Evolutionary conservation across 2,888 invertebrate species (phyloP).

Genomic region (Torymus tubicola): DNA sequence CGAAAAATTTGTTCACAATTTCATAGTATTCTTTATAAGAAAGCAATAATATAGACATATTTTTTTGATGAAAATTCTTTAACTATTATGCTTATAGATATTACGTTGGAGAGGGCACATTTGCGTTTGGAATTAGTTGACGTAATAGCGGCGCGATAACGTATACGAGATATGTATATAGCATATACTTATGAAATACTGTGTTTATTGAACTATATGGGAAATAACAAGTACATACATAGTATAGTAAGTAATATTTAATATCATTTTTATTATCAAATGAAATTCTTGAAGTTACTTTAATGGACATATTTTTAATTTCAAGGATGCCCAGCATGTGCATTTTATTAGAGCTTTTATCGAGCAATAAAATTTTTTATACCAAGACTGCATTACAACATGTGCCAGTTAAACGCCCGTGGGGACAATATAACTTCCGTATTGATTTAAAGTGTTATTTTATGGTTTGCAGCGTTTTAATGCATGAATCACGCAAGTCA

Average conservation of each 20-base stretch:
- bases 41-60: too few species aligned
- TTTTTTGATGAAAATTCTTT: too few species aligned
- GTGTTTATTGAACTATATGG: constrained; percentile 2
- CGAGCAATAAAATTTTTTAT: constrained; percentile 49
- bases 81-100: too few species aligned
- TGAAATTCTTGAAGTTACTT: constrained; percentile 24
- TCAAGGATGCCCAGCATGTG: constrained; percentile 41
- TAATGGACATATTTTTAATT: constrained; percentile 46
- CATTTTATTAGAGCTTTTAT: constrained; percentile 53
- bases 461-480: constrained; percentile 51
- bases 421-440: constrained; percentile 49
- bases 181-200: not conserved
- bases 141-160: too few species aligned
- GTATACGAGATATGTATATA: too few species aligned
- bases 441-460: constrained; percentile 55
- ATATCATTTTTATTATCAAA: constrained; percentile 34
- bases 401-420: constrained; percentile 40
- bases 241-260: constrained; percentile 25
- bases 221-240: not conserved
- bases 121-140: too few species aligned
- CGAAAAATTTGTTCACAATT: too few species aligned
- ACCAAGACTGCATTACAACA: constrained; percentile 41
- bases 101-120: too few species aligned
- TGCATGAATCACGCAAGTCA: constrained; percentile 34
- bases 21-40: too few species aligned